These are phyloP conservation scores for Eleutherodactylus coqui DNA, from an alignment of 2,797 vertebrate genomes.

Conservation along the genomic window DNA sequence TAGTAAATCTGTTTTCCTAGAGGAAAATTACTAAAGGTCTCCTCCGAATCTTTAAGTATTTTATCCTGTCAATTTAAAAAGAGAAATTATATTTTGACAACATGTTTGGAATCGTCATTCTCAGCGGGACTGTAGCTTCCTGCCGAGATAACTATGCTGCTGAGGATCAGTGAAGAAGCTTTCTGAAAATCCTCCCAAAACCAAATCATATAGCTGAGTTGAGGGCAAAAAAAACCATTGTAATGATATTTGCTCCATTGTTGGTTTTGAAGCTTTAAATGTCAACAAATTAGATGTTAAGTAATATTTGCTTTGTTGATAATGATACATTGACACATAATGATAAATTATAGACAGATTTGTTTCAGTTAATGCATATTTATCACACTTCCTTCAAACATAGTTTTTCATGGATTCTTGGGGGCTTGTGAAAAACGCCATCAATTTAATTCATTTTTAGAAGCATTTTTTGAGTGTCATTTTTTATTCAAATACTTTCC, in stretches of 20 bases:
- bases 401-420: too few relatives aligned
- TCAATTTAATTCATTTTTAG: too few relatives aligned
- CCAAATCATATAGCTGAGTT: neutral
- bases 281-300: neutral
- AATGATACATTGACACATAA: neutral
- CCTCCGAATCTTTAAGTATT: neutral
- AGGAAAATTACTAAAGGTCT: neutral
- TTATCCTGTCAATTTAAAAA: neutral
- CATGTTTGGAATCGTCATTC: slow-evolving; percentile 10
- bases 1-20: slow-evolving; percentile 12
- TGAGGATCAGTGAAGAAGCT: neutral
- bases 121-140: slow-evolving; percentile 11
- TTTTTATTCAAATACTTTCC: too few relatives aligned
- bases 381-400: too few relatives aligned
- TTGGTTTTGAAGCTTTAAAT: neutral
- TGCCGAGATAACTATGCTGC: slow-evolving; percentile 13
- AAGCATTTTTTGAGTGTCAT: too few relatives aligned
- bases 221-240: neutral
- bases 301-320: neutral
- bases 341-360: neutral
- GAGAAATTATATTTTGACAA: slow-evolving; percentile 31
- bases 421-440: too few relatives aligned
- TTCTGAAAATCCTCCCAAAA: neutral
- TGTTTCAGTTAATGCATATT: too few relatives aligned
- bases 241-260: neutral